Base-by-base conservation (phyloP, 2,113 vertebrate genomes). In the Chascanopsetta lugubris region DNA sequence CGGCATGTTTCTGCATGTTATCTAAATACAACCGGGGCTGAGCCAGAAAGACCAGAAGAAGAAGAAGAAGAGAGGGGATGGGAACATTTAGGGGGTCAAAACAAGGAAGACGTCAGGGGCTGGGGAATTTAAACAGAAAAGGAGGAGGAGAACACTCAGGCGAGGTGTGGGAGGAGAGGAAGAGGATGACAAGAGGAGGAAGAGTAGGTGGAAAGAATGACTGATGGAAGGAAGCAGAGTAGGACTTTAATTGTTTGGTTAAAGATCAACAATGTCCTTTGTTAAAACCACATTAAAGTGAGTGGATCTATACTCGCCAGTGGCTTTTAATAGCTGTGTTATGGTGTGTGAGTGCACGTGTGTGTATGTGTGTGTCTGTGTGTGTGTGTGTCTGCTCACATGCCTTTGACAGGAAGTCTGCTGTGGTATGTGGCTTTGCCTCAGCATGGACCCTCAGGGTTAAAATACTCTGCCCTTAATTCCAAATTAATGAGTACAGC, bases 401-500 rank as follows among this genome's bases (percentile, higher is more conserved):
- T 60, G 38, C 56, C 29, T 1, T 43, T 21, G 47, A 26, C 61
- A 71, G 72, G 69, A 78, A 68, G 68, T 70, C 65, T 59, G 60
- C 70, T 60, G 50, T 59, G 80, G 80, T 65, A 80, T 86, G 85
- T 73, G 46, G 34, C 48, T 45, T 66, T 42, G 25, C 6, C 79
- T 67, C 74, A 59, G 68, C 20, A 66, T 12, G 18, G 47, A 46
- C 18, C 36, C 42, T 59, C 53, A 7, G 24, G 6, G 8, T 67
- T n/a, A 72, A 71, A 45, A 30, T 3, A 6, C 51, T 50, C 13
- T 0, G 0, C 22, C 72, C 1, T 34, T 86, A 86, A 89, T 70
- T 47, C 79, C 74, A 79, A 72, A 67, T 57, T 81, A 79, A 89
- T 89, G 43, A 87, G 84, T 45, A 38, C 5, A 29, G 25, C 27